phyloP scores from a whole-genome alignment of 2,113 vertebrate species.

The Proteles cristata region DNA sequence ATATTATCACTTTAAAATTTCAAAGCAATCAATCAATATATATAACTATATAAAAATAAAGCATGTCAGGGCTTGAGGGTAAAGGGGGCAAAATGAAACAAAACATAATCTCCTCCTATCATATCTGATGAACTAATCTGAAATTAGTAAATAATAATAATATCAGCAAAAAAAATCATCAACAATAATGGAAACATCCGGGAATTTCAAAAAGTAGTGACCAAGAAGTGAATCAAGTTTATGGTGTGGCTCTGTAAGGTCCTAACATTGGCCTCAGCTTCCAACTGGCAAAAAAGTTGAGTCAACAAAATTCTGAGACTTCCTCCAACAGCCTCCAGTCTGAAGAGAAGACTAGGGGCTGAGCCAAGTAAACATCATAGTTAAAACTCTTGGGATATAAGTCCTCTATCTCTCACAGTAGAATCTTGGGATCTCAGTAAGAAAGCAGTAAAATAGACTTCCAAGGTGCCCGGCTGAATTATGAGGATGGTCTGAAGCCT shows the following conservation, averaged over 20 bases:
- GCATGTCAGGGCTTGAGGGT: background rate
- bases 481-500: background rate
- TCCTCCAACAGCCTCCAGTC: background rate
- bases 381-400: background rate
- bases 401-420: background rate
- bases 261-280: background rate
- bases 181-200: background rate
- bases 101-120: background rate
- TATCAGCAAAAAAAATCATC: background rate
- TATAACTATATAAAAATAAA: constrained; percentile 10
- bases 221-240: background rate
- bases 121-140: constrained; percentile 2
- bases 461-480: background rate
- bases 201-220: background rate
- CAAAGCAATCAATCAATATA: background rate
- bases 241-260: background rate
- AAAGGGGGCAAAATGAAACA: background rate
- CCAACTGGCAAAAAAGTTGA: background rate
- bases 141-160: constrained; percentile 35
- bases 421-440: background rate
- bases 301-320: background rate
- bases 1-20: background rate
- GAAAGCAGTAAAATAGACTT: background rate
- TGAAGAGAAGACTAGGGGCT: background rate
- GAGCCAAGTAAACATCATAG: background rate